Evolutionary conservation across 2,113 vertebrate genomes (phyloP), one percentile per base, ranked within the genome.

Genomic region (Hemibagrus wyckioides): DNA sequence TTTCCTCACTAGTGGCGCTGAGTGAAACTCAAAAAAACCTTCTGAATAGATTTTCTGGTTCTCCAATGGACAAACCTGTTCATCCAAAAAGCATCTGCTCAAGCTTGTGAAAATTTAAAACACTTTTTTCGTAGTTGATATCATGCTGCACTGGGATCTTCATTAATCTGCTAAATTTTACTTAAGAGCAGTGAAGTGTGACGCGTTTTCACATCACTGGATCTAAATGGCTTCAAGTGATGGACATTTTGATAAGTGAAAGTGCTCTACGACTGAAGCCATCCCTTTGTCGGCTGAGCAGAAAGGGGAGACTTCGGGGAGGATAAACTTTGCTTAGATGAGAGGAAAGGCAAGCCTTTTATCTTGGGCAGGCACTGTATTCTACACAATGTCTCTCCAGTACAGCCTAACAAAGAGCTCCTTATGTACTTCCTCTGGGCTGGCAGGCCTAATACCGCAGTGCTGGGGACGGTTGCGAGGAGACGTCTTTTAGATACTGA

Each of bases 311-410:
- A 92, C 87, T 92, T 92, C 28, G 88, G 88, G 90, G 88, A 90
- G 94, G 94, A 92, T 92, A 92, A 90, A 92, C 90, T 92, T 92
- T 92, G 90, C 92, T 94, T 91, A 93, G 93, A 94, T 92, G 92
- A 88, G 85, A 88, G 88, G 91, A 91, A 87, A 88, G 54, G 87
- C 69, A 90, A 86, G 84, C 89, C 88, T 90, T 90, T 90, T 86
- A 93, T 93, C 90, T 92, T 82, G 90, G 93, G 91, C 92, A 93
- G 93, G 91, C 92, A 92, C 88, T 88, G 89, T 94, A 90, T 91
- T 89, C 90, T 89, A 90, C 88, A 92, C 92, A 92, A 93, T 93
- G 89, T 85, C 86, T 79, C 88, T 92, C 87, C 83, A 85, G 90
- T 92, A 90, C 75, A 19, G 5, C 67, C 85, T 73, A 94, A 95